These are phyloP conservation scores for Orycteropus afer DNA, from an alignment of 2,113 vertebrate species.

Conservation along the genomic window DNA sequence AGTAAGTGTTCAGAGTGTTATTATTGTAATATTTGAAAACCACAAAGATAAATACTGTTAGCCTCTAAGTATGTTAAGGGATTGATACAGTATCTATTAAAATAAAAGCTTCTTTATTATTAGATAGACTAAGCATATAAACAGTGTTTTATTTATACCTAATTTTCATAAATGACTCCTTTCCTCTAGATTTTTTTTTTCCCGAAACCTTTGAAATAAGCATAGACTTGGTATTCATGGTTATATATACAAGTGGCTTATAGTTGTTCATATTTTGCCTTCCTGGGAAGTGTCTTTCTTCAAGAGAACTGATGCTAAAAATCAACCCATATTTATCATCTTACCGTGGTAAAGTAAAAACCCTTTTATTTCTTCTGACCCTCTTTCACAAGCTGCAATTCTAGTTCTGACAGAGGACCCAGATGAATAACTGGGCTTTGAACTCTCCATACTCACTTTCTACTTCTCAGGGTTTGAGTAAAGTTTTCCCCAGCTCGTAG, in stretches of 20 bases:
- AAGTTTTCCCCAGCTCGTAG: neutral
- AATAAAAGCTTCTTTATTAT: neutral
- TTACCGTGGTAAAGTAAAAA: neutral
- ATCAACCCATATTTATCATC: neutral
- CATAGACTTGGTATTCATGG: neutral
- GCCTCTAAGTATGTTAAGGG: neutral
- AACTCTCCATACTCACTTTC: neutral
- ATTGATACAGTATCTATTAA: neutral
- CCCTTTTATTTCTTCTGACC: neutral
- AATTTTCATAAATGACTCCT: neutral
- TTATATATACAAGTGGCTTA: neutral
- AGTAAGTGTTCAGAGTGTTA: neutral
- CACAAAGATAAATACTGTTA: neutral
- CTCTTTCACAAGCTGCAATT: neutral
- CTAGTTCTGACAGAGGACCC: neutral
- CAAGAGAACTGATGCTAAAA: neutral
- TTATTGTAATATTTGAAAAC: neutral
- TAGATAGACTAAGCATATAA: neutral
- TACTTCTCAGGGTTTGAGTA: neutral
- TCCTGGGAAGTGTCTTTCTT: neutral
- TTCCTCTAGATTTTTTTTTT: neutral
- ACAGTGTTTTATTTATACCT: neutral
- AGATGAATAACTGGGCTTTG: neutral
- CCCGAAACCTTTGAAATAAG: neutral
- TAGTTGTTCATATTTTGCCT: neutral